Evolutionary conservation across 2,888 invertebrate species (phyloP), one percentile per base, ranked within the genome.

Genomic region (Thecophora atra): DNA sequence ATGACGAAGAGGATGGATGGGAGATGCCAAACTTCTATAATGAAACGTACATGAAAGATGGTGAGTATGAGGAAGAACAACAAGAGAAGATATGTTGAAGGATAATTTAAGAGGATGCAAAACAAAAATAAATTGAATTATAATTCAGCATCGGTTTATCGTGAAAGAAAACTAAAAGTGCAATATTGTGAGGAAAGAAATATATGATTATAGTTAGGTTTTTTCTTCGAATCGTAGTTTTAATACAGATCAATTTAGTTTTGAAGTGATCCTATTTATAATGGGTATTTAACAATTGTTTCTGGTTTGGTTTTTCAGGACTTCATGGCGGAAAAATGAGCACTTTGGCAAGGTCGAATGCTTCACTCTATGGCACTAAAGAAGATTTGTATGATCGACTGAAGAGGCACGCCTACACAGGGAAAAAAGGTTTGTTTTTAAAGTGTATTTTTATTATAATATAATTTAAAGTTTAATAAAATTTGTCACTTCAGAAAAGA

Each of bases 21-120:
- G 97, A 97, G 85, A 97, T 97, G 97, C 97, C 97, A 0, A 97
- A 97, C 87, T 97, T 97, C 87, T 97, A 97, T 88, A 96, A 96
- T 85, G 97, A 97, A 87, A 96, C 96, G 2, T 97, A 97, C 83
- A 96, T 97, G 96, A 97, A 97, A 88, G 95, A 95, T 88, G 91
- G 86, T 86, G 75, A 79, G 80, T 73, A 47, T 15, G 24, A 2
- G 42, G 24, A 17, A 4, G 19, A 47, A 4, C 17, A 6, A 11
- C 0, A 2, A 26, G 17, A 21, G 28, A 52, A 24, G 21, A 44
- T 17, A 64, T 24, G 21, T 15, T 24, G 51, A 28, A 19, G 21
- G 24, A 5, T 1, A 21, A 24, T 21, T 2, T 17, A 28, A n/a
- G 54, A 67, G 30, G 52, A 51, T 15, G 17, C 28, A 26, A 26